phyloP scores from a whole-genome alignment of 2,797 vertebrate genomes.

The Siniperca undulata region DNA sequence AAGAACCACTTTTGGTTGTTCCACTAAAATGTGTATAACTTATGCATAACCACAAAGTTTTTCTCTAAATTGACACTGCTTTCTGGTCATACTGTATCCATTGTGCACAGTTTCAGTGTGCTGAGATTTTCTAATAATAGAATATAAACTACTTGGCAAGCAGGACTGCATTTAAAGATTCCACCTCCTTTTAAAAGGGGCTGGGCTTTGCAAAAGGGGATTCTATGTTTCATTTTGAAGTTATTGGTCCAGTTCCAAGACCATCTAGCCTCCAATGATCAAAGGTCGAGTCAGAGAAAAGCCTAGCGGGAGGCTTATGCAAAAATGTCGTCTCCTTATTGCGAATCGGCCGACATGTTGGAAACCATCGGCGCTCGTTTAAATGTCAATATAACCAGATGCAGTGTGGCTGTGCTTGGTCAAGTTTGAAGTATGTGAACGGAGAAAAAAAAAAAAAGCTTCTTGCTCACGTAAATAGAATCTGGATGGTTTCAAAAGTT shows the following conservation, averaged over 20 bases:
- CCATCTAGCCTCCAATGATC: conserved; percentile 85
- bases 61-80: conserved; percentile 62
- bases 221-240: conserved; percentile 86
- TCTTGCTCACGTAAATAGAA: conserved; percentile 59
- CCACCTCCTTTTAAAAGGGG: conserved; percentile 77
- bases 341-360: conserved; percentile 69
- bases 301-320: conserved; percentile 83
- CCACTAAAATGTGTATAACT: conserved; percentile 76
- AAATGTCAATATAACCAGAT: conserved; percentile 81
- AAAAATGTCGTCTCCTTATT: conserved; percentile 83
- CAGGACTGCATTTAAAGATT: conserved; percentile 78
- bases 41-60: conserved; percentile 70
- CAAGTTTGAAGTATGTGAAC: conserved; percentile 80
- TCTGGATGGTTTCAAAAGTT: conserved; percentile 63
- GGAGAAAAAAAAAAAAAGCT: conserved; percentile 37
- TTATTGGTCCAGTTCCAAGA: conserved; percentile 86
- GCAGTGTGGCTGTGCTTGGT: conserved; percentile 79
- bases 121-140: conserved; percentile 78
- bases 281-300: conserved; percentile 85
- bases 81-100: conserved; percentile 76
- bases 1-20: conserved; percentile 79
- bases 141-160: conserved; percentile 79
- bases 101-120: conserved; percentile 60
- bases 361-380: conserved; percentile 74
- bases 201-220: conserved; percentile 74